These are phyloP conservation scores for Notamacropus eugenii DNA, from an alignment of 2,797 vertebrate genomes.

Conservation along the genomic window DNA sequence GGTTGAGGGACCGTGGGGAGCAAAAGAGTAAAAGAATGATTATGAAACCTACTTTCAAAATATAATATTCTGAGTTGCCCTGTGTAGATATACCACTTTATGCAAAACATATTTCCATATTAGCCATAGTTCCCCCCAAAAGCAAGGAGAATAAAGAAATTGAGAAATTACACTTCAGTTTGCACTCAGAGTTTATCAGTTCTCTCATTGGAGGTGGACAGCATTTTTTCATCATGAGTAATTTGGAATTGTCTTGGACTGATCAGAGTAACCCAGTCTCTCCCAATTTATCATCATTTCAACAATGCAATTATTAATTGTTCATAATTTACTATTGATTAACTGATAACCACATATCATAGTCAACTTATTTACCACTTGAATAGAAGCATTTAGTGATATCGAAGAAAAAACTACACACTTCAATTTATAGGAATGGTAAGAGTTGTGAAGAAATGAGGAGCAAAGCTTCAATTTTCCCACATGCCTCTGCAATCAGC, in stretches of 20 bases:
- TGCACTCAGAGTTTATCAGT: neutral
- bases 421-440: neutral
- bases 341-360: conserved; percentile 4
- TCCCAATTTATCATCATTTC: neutral
- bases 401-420: conserved; percentile 22
- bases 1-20: neutral
- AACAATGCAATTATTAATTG: neutral
- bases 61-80: neutral
- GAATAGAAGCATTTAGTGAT: neutral
- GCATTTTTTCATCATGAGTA: neutral
- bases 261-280: neutral
- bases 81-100: neutral
- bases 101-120: neutral
- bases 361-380: conserved; percentile 8
- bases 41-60: conserved; percentile 12
- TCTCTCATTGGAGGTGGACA: neutral
- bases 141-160: neutral
- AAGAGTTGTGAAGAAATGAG: conserved; percentile 39
- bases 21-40: neutral
- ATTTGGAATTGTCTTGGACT: neutral
- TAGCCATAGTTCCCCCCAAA: neutral
- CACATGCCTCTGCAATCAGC: conserved; percentile 40
- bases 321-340: neutral
- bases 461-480: conserved; percentile 15
- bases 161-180: neutral